Percentiles rank a stretch among this genome's conserved stretches.
These are phyloP conservation scores for Picus viridis DNA, from an alignment of 2,797 vertebrate genomes.

Conservation along the genomic window DNA sequence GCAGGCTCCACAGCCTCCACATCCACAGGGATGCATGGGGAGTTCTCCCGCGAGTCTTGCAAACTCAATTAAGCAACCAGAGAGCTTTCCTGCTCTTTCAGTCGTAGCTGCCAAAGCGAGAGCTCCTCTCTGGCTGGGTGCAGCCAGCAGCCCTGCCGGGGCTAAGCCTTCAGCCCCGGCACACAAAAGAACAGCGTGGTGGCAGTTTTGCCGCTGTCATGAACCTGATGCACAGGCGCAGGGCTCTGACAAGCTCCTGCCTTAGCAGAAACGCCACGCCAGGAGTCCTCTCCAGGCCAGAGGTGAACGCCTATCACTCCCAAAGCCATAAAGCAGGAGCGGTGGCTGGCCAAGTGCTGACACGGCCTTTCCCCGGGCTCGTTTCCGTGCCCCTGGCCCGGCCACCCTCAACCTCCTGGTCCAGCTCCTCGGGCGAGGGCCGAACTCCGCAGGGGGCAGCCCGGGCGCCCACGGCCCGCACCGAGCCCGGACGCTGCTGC, in stretches of 20 bases:
- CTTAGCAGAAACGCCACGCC: constrained; percentile 28
- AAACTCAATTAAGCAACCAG: background rate
- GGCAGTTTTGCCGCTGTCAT: constrained; percentile 36
- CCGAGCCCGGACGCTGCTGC: background rate
- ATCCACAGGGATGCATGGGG: rapidly evolving
- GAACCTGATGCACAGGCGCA: background rate
- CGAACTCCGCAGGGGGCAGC: background rate
- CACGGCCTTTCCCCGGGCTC: background rate
- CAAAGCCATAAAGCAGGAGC: background rate
- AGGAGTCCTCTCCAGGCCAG: constrained; percentile 11
- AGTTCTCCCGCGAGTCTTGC: rapidly evolving
- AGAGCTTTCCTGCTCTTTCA: background rate
- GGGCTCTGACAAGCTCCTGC: background rate
- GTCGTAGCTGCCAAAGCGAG: background rate
- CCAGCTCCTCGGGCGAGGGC: background rate
- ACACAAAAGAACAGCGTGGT: constrained; percentile 51
- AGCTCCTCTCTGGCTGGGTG: background rate
- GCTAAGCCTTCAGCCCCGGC: constrained; percentile 29
- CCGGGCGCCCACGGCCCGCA: background rate
- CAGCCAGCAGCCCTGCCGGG: background rate
- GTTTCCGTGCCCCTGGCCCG: background rate
- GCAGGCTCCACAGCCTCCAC: background rate
- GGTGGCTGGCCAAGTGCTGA: background rate
- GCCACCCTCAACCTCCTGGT: background rate
- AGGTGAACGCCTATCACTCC: constrained; percentile 27